These are phyloP conservation scores for Sturnus vulgaris DNA, from an alignment of 2,113 vertebrate genomes.

Conservation along the genomic window DNA sequence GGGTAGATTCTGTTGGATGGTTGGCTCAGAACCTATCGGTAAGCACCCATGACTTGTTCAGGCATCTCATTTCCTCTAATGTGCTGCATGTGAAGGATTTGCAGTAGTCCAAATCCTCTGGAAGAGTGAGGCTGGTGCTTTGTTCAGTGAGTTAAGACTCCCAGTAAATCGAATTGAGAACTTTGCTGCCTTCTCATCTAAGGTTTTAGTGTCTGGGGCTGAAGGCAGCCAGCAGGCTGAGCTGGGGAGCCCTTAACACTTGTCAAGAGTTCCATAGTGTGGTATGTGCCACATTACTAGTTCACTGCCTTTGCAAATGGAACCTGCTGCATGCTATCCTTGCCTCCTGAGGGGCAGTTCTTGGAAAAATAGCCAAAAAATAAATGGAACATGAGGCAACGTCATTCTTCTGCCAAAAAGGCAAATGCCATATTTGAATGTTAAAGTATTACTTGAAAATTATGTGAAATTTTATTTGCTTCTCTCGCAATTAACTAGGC, in stretches of 20 bases:
- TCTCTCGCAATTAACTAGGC: background rate
- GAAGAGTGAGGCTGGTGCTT: background rate
- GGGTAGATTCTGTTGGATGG: background rate
- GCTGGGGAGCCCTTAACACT: background rate
- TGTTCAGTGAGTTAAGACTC: background rate
- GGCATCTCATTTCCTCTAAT: background rate
- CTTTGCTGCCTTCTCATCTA: background rate
- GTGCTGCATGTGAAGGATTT: background rate
- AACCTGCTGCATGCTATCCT: background rate
- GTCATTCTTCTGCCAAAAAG: background rate
- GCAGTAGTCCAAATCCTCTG: background rate
- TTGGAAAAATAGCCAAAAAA: background rate
- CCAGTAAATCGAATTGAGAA: accelerated
- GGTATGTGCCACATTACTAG: background rate
- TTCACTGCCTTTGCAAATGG: background rate
- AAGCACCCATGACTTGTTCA: background rate
- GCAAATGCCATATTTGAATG: background rate
- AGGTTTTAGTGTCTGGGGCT: background rate
- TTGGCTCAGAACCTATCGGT: background rate
- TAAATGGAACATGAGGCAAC: background rate
- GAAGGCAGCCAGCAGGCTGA: background rate
- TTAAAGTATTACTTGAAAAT: background rate
- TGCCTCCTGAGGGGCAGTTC: background rate
- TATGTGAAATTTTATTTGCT: background rate
- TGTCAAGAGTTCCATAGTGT: background rate